Percentiles rank a stretch among this genome's conserved stretches.
Evolutionary conservation across 2,113 vertebrate species (phyloP).

Genomic region (Oplegnathus fasciatus): DNA sequence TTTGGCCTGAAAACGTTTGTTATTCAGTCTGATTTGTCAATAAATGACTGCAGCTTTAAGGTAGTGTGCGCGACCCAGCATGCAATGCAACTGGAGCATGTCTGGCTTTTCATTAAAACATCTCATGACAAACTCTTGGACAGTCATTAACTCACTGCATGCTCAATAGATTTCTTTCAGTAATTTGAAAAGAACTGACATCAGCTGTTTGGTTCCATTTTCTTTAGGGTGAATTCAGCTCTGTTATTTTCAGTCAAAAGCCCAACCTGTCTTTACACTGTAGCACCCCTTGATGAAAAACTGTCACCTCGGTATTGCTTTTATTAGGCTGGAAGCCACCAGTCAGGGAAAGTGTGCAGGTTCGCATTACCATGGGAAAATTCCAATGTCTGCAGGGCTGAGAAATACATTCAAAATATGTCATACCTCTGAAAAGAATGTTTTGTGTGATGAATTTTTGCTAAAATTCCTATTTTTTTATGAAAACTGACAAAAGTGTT

Average conservation of each 20-base stretch:
- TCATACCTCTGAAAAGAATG: neutral
- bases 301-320: slow-evolving; percentile 63
- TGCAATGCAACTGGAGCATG: slow-evolving; percentile 11
- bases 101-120: slow-evolving; percentile 37
- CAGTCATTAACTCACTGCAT: slow-evolving; percentile 13
- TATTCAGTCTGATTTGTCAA: neutral
- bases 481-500: slow-evolving; percentile 3
- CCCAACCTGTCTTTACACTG: slow-evolving; percentile 37
- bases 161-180: slow-evolving; percentile 23
- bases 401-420: slow-evolving; percentile 13
- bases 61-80: neutral
- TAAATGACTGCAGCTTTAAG: neutral
- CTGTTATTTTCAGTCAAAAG: slow-evolving; percentile 50
- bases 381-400: slow-evolving; percentile 10
- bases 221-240: slow-evolving; percentile 32
- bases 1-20: neutral
- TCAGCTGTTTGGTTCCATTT: slow-evolving; percentile 24
- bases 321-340: slow-evolving; percentile 34
- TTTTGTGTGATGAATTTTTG: neutral
- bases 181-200: slow-evolving; percentile 31
- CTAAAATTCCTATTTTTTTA: neutral
- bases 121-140: slow-evolving; percentile 21
- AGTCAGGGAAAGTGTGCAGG: slow-evolving; percentile 16
- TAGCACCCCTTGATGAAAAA: slow-evolving; percentile 60
- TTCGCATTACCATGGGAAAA: slow-evolving; percentile 37